Evolutionary conservation across 2,888 invertebrate species (phyloP), one percentile per base, ranked within the genome.

Genomic region (Dione vanillae): DNA sequence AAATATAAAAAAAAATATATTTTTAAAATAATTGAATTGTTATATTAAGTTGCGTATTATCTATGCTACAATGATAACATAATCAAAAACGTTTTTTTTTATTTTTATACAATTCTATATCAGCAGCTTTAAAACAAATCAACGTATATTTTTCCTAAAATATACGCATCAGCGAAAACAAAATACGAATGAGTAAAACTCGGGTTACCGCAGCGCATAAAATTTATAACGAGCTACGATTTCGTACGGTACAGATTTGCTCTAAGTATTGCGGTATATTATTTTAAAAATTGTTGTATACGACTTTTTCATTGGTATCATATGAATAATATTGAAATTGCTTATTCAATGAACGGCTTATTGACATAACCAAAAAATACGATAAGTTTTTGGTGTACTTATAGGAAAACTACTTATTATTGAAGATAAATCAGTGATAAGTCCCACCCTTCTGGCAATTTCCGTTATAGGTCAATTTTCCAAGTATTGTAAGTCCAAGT

Each of bases 151-250:
- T 59, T 27, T n/a, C 27, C 6, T 45, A 45, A 20, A 61, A 45
- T 27, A 27, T 20, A 45, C 27, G 43, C 59, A 45, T 61, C 43
- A 61, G 43, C 43, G n/a, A 2, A 61, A 61, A 16, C 27, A 61
- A 61, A 45, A 61, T 61, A 45, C 11, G 61, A 45, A 8, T 11
- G 27, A 27, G 61, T 45, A 45, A n/a, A 61, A 45, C 5, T 3
- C 27, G 56, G 12, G 59, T 59, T 5, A 0, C 27, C 27, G 45
- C 45, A 61, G 45, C n/a, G 45, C 43, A 61, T 61, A 61, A 45
- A 61, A 35, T 61, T 45, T 61, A n/a, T 61, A 59, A 59, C 59
- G 27, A 61, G 45, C 61, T n/a, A 61, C 10, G n/a, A 27, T 61
- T 61, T 45, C 43, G 14, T 19, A 20, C 20, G 12, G 43, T 43